Evolutionary conservation across 1,140 invertebrate species (phyloP).

Genomic region (Sesamia nonagrioides): DNA sequence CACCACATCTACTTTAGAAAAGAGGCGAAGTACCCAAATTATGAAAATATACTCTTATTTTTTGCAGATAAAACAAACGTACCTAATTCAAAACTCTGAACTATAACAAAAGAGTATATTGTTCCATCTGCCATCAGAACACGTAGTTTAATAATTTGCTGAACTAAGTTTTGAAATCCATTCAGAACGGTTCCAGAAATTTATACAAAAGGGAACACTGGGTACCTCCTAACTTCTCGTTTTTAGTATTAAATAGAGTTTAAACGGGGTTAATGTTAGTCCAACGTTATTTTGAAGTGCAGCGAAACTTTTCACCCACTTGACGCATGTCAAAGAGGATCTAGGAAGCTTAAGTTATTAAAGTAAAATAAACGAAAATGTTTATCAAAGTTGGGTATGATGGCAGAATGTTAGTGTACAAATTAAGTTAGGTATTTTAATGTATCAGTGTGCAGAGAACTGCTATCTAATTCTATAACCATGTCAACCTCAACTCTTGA

Average conservation of each 20-base stretch:
- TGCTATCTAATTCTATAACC: too few relatives aligned
- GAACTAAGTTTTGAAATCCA: conserved; percentile 25
- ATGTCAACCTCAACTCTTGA: too few relatives aligned
- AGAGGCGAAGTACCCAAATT: too few relatives aligned
- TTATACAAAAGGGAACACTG: conserved; percentile 38
- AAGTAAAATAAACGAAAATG: conserved; percentile 5
- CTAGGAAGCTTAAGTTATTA: not conserved
- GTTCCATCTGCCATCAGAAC: not conserved
- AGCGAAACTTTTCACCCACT: conserved; percentile 24
- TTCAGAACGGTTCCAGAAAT: conserved; percentile 9
- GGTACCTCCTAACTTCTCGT: conserved; percentile 3
- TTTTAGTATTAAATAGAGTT: conserved; percentile 38
- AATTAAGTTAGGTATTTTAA: not conserved
- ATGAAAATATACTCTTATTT: too few relatives aligned
- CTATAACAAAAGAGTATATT: not conserved
- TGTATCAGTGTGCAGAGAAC: not conserved
- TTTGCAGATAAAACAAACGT: too few relatives aligned
- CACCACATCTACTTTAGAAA: too few relatives aligned
- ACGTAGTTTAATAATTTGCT: conserved; percentile 3
- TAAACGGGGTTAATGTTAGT: conserved; percentile 32
- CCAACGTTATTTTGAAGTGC: conserved; percentile 28
- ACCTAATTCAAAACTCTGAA: not conserved
- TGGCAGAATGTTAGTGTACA: not conserved
- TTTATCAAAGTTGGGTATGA: not conserved
- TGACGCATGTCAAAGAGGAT: conserved; percentile 39